Base-by-base conservation (phyloP, 2,797 vertebrate species). In the Selene dorsalis region DNA sequence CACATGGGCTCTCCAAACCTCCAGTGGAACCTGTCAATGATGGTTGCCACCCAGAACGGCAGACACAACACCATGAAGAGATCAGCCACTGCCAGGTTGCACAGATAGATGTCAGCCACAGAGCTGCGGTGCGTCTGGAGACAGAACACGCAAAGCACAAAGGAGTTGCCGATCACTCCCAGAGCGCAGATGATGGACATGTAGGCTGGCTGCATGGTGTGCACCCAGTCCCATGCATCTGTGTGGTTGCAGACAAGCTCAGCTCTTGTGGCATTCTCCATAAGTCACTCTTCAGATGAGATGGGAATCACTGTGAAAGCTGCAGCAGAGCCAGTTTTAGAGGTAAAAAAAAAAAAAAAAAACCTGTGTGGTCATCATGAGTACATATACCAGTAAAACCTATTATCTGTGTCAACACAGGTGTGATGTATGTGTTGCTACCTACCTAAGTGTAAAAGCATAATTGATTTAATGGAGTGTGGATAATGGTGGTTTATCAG, bases 41-140 rank as follows among this genome's bases (percentile, higher is more conserved):
- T 93, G 52, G 94, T 95, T 76, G 94, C 69, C 58, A 96, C 95
- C 96, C 96, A 98, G 90, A 98, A 97, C 1, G 97, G 97, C 69
- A 98, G 91, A 58, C 91, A 93, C 0, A 85, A 94, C 57, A 96
- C 86, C 76, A 98, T 85, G 65, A 97, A 73, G 7, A 98, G 89
- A 86, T 98, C 97, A 0, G 97, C 96, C 0, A 75, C 75, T 0
- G 96, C 96, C 84, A 96, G 93, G 82, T 97, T 98, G 59, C 94
- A 94, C 69, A 98, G 91, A 88, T 98, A 98, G 90, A 97, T 93
- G 91, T 98, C 97, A 0, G 97, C 95, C 81, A 97, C 96, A 0
- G 96, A 96, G 91, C 94, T 94, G 20, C 66, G 87, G 6, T 83
- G 93, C 82, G 91, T 95, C 85, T 96, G 96, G 69, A 97, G 91